Evolutionary conservation across 92 coral and sea anemone genomes (phyloP), one percentile per base, ranked within the genome.

Genomic region (Siderastrea radians): DNA sequence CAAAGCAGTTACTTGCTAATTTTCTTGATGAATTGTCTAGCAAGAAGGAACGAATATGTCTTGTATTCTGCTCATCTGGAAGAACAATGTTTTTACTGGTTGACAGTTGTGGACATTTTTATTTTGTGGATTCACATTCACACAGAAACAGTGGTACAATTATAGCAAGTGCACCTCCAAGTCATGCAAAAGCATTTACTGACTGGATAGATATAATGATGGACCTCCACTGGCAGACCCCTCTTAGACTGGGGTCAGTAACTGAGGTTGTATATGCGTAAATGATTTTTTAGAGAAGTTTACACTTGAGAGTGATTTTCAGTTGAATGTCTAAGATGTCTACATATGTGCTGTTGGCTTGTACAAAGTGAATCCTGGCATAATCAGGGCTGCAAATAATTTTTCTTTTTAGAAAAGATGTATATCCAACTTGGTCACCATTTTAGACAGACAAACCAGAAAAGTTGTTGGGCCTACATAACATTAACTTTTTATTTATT

Each of bases 201-300:
- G 82, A 59, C 1, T 85, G 89, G 83, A 63, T 85, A 13, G 83
- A 85, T 49, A 49, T 47, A 11, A 85, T 75, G 89, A 85, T 85
- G 88, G n/a, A 6, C 75, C 48, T 55, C 53, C 63, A 76, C 15
- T 84, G 88, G 82, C n/a, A 49, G 13, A 45, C 64, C 7, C 79
- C 88, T 4, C 63, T 59, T 0, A 55, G 66, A n/a, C 19, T 84
- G 1, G 88, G 80, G 43, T 84, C 88, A 43, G 26, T 84, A 1
- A 74, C 47, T 47, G 88, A 84, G 68, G 49, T 84, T 57, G 26
- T 72, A 3, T 76, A 76, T 55, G 60, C 2, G 12, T 55, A 55
- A 55, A 7, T 55, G 60, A 55, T 55, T 55, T 55, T 13, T 55
- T 13, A 55, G 60, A 55, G 12, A 55, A 7, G 60, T 55, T 55